These are phyloP conservation scores for Drosophila demipolita DNA, from an alignment of 2,888 invertebrate genomes.

Conservation along the genomic window DNA sequence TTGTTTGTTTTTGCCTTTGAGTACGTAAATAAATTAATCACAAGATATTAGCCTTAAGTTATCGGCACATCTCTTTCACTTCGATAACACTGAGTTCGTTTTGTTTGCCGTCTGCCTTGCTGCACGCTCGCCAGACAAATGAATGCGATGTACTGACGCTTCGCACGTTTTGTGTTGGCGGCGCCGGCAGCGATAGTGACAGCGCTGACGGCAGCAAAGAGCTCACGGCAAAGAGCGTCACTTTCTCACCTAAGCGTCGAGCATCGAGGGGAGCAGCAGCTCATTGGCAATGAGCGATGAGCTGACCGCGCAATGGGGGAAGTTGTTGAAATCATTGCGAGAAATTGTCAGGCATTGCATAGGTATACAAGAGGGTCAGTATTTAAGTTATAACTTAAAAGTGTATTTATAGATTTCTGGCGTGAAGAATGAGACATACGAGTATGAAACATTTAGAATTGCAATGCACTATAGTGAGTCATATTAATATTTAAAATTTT, in stretches of 20 bases:
- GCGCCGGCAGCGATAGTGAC: constrained; percentile 27
- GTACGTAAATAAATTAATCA: constrained; percentile 57
- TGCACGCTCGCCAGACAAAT: constrained; percentile 66
- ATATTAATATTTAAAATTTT: neutral
- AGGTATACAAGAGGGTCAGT: constrained; percentile 25
- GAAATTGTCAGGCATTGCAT: constrained; percentile 39
- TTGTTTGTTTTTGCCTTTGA: constrained; percentile 24
- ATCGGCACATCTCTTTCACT: constrained; percentile 67
- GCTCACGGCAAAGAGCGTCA: constrained; percentile 43
- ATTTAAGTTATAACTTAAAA: constrained; percentile 1
- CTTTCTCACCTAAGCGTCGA: constrained; percentile 51
- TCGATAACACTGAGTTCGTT: constrained; percentile 26
- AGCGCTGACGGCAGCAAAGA: constrained; percentile 16
- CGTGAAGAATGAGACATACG: neutral
- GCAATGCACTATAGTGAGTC: neutral
- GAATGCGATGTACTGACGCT: constrained; percentile 58
- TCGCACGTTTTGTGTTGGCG: constrained; percentile 65
- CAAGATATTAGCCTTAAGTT: constrained; percentile 63
- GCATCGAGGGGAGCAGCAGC: constrained; percentile 11
- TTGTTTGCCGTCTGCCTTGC: constrained; percentile 52
- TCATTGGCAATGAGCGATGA: constrained; percentile 41
- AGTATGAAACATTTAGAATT: neutral
- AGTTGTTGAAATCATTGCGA: constrained; percentile 69
- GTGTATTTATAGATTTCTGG: neutral
- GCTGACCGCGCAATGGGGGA: constrained; percentile 62